phyloP scores from a whole-genome alignment of 2,113 vertebrate species.

The Bambusicola thoracicus region DNA sequence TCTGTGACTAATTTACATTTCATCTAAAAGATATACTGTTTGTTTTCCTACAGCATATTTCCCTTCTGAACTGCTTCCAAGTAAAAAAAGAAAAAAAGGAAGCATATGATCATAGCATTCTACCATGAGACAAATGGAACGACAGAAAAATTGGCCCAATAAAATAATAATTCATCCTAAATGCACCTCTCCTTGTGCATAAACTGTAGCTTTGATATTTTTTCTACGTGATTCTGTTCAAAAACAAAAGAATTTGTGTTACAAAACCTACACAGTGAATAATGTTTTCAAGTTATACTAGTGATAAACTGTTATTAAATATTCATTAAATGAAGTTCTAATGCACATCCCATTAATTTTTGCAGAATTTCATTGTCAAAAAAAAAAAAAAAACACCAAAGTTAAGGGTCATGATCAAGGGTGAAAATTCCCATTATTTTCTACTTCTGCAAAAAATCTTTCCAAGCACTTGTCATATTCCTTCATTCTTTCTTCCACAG shows the following conservation, averaged over 20 bases:
- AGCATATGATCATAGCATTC: background rate
- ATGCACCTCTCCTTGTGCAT: background rate
- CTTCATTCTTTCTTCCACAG: background rate
- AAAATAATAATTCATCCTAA: background rate
- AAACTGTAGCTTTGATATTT: background rate
- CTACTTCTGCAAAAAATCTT: background rate
- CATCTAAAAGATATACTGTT: background rate
- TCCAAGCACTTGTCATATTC: background rate
- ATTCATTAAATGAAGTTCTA: background rate
- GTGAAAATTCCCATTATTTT: background rate
- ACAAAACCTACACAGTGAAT: too few species aligned
- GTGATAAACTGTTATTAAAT: background rate
- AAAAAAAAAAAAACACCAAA: background rate
- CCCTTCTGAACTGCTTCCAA: background rate
- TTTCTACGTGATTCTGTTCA: background rate
- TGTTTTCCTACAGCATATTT: background rate
- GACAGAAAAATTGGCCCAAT: background rate
- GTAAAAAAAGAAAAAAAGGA: background rate
- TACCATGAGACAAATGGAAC: background rate
- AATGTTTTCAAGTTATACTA: background rate
- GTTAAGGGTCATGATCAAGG: background rate
- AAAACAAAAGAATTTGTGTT: background rate
- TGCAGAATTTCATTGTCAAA: background rate
- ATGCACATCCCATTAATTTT: background rate
- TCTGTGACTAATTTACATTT: background rate